phyloP scores from a whole-genome alignment of 2,797 vertebrate species.

The Ctenopoma multispine region DNA sequence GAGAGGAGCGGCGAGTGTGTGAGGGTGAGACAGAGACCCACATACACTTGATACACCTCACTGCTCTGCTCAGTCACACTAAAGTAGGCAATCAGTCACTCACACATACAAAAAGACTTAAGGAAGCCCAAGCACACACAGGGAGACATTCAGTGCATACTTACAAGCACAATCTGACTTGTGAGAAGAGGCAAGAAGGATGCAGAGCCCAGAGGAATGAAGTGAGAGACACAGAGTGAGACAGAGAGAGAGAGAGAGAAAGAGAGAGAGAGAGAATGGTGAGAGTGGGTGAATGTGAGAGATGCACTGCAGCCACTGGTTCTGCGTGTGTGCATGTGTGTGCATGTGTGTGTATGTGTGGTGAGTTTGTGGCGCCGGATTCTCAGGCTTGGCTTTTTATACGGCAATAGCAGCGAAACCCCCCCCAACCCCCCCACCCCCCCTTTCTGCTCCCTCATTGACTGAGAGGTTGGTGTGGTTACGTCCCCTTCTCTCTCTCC shows the following conservation, averaged over 20 bases:
- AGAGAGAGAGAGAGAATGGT: slow-evolving; percentile 45
- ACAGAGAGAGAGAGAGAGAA: slow-evolving; percentile 37
- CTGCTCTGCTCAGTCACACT: slow-evolving; percentile 71
- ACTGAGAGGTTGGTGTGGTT: slow-evolving; percentile 75
- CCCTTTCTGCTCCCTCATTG: slow-evolving; percentile 51
- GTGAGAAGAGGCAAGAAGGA: slow-evolving; percentile 78
- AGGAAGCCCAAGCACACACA: slow-evolving; percentile 60
- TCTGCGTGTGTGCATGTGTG: slow-evolving; percentile 52
- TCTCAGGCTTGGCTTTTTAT: slow-evolving; percentile 84
- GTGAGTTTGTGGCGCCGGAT: slow-evolving; percentile 81
- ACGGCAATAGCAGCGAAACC: slow-evolving; percentile 63
- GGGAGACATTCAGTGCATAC: slow-evolving; percentile 70
- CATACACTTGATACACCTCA: slow-evolving; percentile 78
- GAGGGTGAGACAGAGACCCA: slow-evolving; percentile 78
- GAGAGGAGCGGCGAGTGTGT: slow-evolving; percentile 72
- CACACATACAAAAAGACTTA: slow-evolving; percentile 64
- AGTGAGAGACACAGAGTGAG: slow-evolving; percentile 71
- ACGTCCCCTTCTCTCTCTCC: slow-evolving; percentile 50
- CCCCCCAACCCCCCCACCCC: slow-evolving; percentile 16
- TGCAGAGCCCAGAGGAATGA: slow-evolving; percentile 74
- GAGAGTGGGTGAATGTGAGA: slow-evolving; percentile 75
- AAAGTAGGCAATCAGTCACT: slow-evolving; percentile 70
- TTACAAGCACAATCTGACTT: slow-evolving; percentile 79
- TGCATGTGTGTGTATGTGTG: slow-evolving; percentile 64
- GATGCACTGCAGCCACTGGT: slow-evolving; percentile 76